These are phyloP conservation scores for Atrichornis clamosus DNA, from an alignment of 2,113 vertebrate species.

Conservation along the genomic window DNA sequence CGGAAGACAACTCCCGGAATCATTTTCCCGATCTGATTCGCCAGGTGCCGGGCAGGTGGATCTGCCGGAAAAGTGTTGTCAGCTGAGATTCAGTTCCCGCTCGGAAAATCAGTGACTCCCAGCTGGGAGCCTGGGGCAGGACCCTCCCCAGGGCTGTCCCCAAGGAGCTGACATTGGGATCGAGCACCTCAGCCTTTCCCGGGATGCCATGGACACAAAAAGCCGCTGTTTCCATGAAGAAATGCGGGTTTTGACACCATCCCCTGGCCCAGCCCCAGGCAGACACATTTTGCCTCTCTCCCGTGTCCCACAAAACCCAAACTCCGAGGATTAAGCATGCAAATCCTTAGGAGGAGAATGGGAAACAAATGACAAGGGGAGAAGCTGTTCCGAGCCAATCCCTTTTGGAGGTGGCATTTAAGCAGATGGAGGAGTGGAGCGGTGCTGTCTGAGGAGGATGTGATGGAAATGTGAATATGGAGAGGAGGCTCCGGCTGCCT, in stretches of 20 bases:
- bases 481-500: not conserved
- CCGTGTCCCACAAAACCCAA: not conserved
- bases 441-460: conserved; percentile 27
- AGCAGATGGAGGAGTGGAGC: conserved; percentile 40
- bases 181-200: not conserved
- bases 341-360: not conserved
- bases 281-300: fast-evolving
- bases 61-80: not conserved
- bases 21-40: not conserved
- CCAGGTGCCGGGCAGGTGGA: not conserved
- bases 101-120: not conserved
- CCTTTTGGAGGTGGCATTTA: conserved; percentile 26
- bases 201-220: fast-evolving
- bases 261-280: not conserved
- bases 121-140: not conserved
- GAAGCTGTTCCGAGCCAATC: not conserved
- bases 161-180: not conserved
- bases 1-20: not conserved
- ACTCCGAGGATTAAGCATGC: not conserved
- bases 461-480: conserved; percentile 47
- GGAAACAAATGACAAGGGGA: not conserved
- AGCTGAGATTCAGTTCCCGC: not conserved
- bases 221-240: fast-evolving
- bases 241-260: not conserved
- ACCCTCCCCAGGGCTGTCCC: not conserved